Percentiles rank a stretch among this genome's conserved stretches.
These are phyloP conservation scores for Naja naja DNA, from an alignment of 2,113 vertebrate species.

Conservation along the genomic window DNA sequence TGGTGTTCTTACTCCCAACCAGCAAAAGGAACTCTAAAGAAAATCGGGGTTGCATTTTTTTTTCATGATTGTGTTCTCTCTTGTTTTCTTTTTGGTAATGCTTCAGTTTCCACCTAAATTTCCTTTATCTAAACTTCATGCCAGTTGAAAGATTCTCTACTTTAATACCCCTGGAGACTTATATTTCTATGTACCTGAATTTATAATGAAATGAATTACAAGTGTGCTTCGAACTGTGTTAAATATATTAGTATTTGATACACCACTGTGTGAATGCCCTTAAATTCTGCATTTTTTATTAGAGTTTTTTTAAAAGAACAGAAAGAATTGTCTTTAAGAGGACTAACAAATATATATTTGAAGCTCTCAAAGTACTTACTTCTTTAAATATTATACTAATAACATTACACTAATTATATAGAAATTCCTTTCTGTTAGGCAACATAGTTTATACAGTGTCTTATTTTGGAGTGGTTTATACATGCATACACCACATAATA, in stretches of 20 bases:
- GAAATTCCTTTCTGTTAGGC: neutral
- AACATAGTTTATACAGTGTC: neutral
- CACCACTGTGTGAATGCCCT: neutral
- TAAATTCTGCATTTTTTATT: neutral
- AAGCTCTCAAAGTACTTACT: neutral
- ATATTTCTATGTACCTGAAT: neutral
- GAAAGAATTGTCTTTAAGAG: neutral
- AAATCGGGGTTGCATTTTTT: neutral
- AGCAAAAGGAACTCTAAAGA: neutral
- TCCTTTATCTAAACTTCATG: neutral
- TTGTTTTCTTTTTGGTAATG: neutral
- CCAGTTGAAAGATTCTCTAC: neutral
- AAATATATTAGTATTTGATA: neutral
- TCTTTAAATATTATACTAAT: neutral
- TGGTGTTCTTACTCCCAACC: neutral
- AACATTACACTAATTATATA: neutral
- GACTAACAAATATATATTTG: neutral
- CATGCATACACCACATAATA: slow-evolving; percentile 17
- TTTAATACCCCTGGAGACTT: neutral
- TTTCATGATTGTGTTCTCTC: neutral
- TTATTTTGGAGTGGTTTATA: neutral
- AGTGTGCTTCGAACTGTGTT: neutral
- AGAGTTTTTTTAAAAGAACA: neutral
- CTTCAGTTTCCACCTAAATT: neutral
- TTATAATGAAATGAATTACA: neutral